Conservation (phyloP, 1,140 invertebrate species). For the Formica selysi region DNA sequence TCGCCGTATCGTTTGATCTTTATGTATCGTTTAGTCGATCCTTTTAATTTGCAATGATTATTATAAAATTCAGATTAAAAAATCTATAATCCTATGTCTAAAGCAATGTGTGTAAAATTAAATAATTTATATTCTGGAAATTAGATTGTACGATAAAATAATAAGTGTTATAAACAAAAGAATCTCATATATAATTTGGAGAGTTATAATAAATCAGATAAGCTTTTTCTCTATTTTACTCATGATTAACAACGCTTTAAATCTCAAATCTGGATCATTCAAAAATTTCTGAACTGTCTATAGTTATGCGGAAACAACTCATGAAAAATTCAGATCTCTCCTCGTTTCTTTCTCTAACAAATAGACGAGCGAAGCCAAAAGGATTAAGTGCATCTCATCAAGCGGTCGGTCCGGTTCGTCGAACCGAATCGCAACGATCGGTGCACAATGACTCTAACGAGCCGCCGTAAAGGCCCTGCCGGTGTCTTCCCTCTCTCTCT, state of each 20-base stretch:
- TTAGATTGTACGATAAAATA: no score
- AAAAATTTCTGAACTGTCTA: background rate
- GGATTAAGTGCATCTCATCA: constrained; percentile 57
- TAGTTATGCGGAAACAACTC: constrained; percentile 11
- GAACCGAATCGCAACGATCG: constrained; percentile 74
- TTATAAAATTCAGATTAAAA: background rate
- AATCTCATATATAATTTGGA: background rate
- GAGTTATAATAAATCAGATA: background rate
- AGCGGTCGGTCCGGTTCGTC: constrained; percentile 70
- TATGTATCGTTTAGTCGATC: no score
- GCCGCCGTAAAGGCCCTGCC: constrained; percentile 61
- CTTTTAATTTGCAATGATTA: background rate
- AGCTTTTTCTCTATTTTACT: background rate
- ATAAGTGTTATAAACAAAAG: background rate
- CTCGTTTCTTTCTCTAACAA: constrained; percentile 33
- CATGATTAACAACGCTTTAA: background rate
- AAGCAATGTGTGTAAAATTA: background rate
- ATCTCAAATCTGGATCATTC: background rate
- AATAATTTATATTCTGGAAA: background rate
- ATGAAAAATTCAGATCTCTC: constrained; percentile 28
- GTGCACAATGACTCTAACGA: constrained; percentile 79
- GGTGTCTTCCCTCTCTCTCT: constrained; percentile 62
- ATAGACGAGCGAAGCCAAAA: constrained; percentile 40
- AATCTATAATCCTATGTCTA: background rate
- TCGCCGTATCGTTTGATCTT: background rate